Evolutionary conservation across 35 echinoderm and acorn worm genomes (phyloP).

Genomic region (Eucidaris tribuloides): DNA sequence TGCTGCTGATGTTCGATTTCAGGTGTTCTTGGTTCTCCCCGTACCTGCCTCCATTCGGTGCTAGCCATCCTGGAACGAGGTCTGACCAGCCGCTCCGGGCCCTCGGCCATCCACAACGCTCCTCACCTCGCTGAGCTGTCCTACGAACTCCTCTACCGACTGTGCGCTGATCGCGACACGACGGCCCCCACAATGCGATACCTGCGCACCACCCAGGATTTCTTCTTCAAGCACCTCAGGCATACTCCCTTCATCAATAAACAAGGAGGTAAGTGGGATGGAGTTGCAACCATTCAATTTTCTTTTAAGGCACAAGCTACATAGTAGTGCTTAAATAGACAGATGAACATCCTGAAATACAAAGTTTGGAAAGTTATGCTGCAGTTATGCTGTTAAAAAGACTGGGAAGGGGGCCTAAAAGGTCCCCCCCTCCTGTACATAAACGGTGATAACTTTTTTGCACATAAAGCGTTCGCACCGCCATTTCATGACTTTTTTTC

Average conservation of each 20-base stretch:
- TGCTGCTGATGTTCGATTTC: no score
- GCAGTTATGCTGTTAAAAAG: no score
- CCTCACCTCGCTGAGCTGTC: conserved; percentile 83
- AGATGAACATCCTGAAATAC: no score
- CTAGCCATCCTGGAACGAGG: conserved; percentile 63
- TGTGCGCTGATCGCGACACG: conserved; percentile 85
- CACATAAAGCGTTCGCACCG: no score
- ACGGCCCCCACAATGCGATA: conserved; percentile 74
- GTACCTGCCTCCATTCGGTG: conserved; percentile 89
- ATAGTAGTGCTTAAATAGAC: no score
- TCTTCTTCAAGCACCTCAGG: conserved; percentile 84
- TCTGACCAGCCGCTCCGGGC: conserved; percentile 35
- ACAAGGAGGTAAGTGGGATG: conserved; percentile 42
- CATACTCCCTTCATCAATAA: conserved; percentile 72
- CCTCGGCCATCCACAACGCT: conserved; percentile 62
- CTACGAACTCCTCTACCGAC: conserved; percentile 78
- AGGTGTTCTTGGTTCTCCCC: conserved; percentile 88
- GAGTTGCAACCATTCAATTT: no score
- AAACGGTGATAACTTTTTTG: no score
- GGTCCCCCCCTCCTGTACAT: no score
- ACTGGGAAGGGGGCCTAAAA: no score
- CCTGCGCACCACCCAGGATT: conserved; percentile 81
- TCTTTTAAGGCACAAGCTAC: no score
- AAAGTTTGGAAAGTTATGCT: no score
- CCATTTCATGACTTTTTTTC: no score